Conservation (phyloP, 2,888 invertebrate species). For the Melanostoma mellinum region DNA sequence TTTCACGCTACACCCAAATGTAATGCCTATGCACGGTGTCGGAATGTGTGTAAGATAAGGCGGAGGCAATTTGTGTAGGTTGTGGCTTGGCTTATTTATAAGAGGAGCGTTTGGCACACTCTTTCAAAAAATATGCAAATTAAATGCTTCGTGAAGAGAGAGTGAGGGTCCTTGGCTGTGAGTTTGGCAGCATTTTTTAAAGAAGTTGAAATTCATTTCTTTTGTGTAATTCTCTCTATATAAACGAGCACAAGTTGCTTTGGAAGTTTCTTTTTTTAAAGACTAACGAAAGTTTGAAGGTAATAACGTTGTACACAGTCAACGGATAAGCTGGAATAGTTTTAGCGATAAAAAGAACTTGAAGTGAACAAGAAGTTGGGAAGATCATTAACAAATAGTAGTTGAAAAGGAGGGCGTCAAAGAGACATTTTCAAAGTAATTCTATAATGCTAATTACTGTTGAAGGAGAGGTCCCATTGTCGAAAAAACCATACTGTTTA, state of each 20-base stretch:
- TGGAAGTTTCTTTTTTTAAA: conserved; percentile 16
- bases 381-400: no score
- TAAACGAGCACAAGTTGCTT: no score
- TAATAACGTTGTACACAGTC: no score
- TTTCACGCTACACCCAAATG: conserved; percentile 64
- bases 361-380: conserved; percentile 8
- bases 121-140: conserved; percentile 37
- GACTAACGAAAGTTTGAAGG: conserved; percentile 7
- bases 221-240: not conserved
- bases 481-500: no score
- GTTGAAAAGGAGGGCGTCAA: no score
- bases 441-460: no score
- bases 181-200: conserved; percentile 1
- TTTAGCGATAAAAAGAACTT: not conserved
- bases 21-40: conserved; percentile 50
- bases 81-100: conserved; percentile 33
- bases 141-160: conserved; percentile 28
- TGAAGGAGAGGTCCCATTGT: no score
- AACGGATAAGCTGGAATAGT: no score
- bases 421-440: no score
- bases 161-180: conserved; percentile 11
- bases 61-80: conserved; percentile 41
- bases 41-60: conserved; percentile 54
- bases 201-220: not conserved
- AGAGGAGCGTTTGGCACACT: conserved; percentile 33